A percentile compares a stretch with the other conserved stretches of the same genome.
These are phyloP conservation scores for Sycophila sp. DNA, from an alignment of 1,140 invertebrate genomes.

Conservation along the genomic window DNA sequence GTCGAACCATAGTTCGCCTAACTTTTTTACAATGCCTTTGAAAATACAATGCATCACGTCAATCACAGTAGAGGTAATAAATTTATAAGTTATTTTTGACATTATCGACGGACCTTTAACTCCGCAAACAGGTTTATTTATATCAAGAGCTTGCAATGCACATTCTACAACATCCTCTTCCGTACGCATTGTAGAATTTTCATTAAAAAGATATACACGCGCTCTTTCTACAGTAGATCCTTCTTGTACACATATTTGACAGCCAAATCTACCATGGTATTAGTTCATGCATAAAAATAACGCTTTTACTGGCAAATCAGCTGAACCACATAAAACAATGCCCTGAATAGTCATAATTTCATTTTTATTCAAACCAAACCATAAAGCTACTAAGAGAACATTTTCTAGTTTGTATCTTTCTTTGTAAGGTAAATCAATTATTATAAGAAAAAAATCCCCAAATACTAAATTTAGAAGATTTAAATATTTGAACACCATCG, in stretches of 20 bases:
- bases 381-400: no score
- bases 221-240: background rate
- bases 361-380: no score
- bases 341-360: background rate
- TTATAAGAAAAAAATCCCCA: no score
- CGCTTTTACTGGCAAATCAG: conserved; percentile 32
- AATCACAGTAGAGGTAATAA: background rate
- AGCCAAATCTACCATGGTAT: conserved; percentile 3
- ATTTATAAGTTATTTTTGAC: conserved; percentile 22
- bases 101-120: conserved; percentile 16
- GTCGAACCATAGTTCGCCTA: no score
- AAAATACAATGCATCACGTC: conserved; percentile 27
- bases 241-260: background rate
- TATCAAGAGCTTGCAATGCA: background rate
- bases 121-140: background rate
- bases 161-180: background rate
- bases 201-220: background rate
- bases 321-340: conserved; percentile 31
- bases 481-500: no score
- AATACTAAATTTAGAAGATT: no score
- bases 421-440: no score
- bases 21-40: conserved; percentile 23
- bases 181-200: no score
- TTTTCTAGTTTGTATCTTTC: no score
- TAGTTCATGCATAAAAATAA: conserved; percentile 32